phyloP scores from a whole-genome alignment of 2,797 vertebrate species.

The Argentina silus region DNA sequence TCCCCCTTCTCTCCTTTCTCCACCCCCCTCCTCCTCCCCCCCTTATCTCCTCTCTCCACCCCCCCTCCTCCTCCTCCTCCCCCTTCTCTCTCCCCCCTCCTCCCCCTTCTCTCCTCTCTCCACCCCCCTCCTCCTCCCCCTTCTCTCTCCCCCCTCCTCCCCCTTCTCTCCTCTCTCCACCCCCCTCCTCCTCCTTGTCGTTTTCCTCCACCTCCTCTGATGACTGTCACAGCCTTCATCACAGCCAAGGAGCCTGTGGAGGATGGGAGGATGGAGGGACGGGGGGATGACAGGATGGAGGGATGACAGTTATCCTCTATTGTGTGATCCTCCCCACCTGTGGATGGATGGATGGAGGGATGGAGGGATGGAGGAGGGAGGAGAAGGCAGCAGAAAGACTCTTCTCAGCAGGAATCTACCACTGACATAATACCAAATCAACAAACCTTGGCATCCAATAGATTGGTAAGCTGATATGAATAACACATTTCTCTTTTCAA shows the following conservation, averaged over 20 bases:
- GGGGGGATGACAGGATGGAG: slow-evolving; percentile 28
- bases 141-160: no score
- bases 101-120: no score
- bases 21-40: no score
- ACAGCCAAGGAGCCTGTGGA: slow-evolving; percentile 40
- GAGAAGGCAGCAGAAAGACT: neutral
- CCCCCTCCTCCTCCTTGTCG: no score
- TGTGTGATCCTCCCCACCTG: slow-evolving; percentile 45
- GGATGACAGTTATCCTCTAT: slow-evolving; percentile 39
- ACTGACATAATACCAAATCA: neutral
- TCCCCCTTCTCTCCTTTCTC: no score
- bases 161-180: no score
- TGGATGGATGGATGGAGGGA: slow-evolving; percentile 16
- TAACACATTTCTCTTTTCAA: neutral
- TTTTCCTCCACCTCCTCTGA: no score
- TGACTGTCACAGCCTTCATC: slow-evolving; percentile 5
- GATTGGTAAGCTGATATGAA: neutral
- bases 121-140: no score
- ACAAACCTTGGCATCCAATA: neutral
- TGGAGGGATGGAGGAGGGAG: slow-evolving; percentile 5
- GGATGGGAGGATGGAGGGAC: neutral
- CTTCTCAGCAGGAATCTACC: slow-evolving; percentile 2
- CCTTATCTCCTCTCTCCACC: no score
- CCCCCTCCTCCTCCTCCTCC: no score
- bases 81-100: no score